Conservation (phyloP, 2,888 invertebrate genomes). For the Heliothis peltigera region DNA sequence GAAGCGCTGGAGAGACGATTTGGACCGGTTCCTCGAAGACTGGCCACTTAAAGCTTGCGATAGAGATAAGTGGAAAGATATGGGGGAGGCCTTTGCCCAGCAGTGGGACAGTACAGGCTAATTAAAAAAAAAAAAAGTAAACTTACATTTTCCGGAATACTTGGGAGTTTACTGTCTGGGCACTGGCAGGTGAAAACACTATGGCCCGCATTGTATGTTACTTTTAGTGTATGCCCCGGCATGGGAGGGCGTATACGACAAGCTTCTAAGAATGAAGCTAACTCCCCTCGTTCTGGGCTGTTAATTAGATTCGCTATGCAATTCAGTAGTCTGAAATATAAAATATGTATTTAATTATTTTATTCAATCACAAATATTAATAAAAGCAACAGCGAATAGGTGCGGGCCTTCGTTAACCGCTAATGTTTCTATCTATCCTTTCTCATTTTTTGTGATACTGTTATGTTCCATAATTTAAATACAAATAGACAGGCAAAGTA, state of each 20-base stretch:
- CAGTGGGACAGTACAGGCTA: too few species aligned
- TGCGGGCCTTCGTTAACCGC: too few species aligned
- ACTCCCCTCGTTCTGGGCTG: constrained; percentile 77
- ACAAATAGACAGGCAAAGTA: too few species aligned
- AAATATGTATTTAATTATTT: not conserved
- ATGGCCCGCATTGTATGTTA: constrained; percentile 82
- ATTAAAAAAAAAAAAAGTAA: too few species aligned
- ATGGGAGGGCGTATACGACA: constrained; percentile 82
- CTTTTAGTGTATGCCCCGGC: constrained; percentile 82
- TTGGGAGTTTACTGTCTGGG: constrained; percentile 96
- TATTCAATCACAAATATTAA: not conserved
- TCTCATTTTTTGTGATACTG: not conserved
- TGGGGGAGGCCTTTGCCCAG: too few species aligned
- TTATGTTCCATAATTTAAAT: too few species aligned
- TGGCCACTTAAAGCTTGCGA: too few species aligned
- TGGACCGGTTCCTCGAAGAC: too few species aligned
- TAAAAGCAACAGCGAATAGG: not conserved
- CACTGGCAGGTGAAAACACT: constrained; percentile 91
- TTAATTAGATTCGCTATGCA: constrained; percentile 94
- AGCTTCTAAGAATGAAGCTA: constrained; percentile 81
- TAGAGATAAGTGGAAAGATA: too few species aligned
- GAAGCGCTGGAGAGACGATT: too few species aligned
- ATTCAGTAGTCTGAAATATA: constrained; percentile 92
- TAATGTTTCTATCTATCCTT: not conserved
- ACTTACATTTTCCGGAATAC: constrained; percentile 98